Percentiles rank a stretch among this genome's conserved stretches.
These are phyloP conservation scores for Eira barbara DNA, from an alignment of 2,113 vertebrate genomes.

Conservation along the genomic window DNA sequence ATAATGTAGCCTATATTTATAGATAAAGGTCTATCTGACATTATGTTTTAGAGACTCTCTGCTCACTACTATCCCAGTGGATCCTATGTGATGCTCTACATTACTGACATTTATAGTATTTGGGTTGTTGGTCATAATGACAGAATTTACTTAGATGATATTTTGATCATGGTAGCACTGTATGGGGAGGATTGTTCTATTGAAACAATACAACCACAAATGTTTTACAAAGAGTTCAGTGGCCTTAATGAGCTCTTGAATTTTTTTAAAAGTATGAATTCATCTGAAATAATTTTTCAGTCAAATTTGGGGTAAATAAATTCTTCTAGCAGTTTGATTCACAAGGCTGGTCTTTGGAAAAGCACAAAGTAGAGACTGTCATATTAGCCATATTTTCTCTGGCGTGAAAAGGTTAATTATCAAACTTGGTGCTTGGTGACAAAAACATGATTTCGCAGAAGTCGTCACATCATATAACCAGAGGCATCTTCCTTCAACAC, in stretches of 20 bases:
- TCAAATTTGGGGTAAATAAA: background rate
- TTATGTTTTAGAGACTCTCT: background rate
- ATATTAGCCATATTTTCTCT: background rate
- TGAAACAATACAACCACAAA: background rate
- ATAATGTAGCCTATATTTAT: background rate
- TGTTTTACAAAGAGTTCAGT: conserved; percentile 1
- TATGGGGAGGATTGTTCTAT: background rate
- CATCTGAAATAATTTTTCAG: background rate
- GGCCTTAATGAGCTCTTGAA: background rate
- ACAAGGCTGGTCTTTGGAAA: background rate
- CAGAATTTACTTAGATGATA: background rate
- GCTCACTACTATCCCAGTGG: background rate
- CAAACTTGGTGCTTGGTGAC: background rate
- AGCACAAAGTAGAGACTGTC: background rate
- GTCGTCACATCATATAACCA: background rate
- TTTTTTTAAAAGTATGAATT: background rate
- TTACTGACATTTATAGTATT: background rate
- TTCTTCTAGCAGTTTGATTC: background rate
- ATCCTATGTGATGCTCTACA: background rate
- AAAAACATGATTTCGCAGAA: background rate
- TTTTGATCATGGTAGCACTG: background rate
- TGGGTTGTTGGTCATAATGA: background rate
- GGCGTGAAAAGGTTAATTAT: background rate
- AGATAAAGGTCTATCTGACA: background rate
- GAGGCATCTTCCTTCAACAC: background rate